Evolutionary conservation across 1,140 invertebrate species (phyloP), one percentile per base, ranked within the genome.

Genomic region (Procambarus clarkii): DNA sequence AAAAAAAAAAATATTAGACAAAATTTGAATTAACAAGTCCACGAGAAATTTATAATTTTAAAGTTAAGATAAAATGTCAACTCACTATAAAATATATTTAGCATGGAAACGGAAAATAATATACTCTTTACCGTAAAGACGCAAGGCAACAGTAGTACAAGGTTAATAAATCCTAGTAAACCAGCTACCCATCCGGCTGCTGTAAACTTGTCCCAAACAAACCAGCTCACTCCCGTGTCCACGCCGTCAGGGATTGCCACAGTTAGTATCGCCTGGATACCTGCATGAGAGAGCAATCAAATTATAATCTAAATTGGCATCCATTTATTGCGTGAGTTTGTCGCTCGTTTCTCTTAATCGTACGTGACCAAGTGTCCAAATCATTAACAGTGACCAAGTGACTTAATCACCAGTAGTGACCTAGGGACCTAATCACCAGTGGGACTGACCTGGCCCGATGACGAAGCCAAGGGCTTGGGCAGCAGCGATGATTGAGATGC

Each of bases 391-490:
- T 58, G 54, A 4, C 11, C 5, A 13, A 13, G 54, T 64, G 34
- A 34, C 34, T 34, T 34, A 34, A 34, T 34, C 34, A 34, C 34
- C 34, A 34, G 34, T 34, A 9, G 34, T 0, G 34, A 45, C 50
- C 21, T 60, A 9, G 34, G 3, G 34, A 45, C 50, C 21, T 60
- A 21, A 13, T 71, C 13, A 18, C 76, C 64, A 69, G 4, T 4
- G 54, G 18, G 3, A 71, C 82, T 87, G 93, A 95, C 95, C 94
- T 93, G 98, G 97, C 9, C 98, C 98, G 79, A 98, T 95, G 83
- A 98, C 97, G 94, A 98, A 98, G 48, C 98, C 98, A 34, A 98
- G 94, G 15, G 98, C 97, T 95, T 98, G 98, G 82, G 96, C 97
- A 83, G 98, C 95, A 7, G 97, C 97, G n/a, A 98, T 96, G 95